Evolutionary conservation across 2,888 invertebrate genomes (phyloP), one percentile per base, ranked within the genome.

Genomic region (Willowsia nigromaculata): DNA sequence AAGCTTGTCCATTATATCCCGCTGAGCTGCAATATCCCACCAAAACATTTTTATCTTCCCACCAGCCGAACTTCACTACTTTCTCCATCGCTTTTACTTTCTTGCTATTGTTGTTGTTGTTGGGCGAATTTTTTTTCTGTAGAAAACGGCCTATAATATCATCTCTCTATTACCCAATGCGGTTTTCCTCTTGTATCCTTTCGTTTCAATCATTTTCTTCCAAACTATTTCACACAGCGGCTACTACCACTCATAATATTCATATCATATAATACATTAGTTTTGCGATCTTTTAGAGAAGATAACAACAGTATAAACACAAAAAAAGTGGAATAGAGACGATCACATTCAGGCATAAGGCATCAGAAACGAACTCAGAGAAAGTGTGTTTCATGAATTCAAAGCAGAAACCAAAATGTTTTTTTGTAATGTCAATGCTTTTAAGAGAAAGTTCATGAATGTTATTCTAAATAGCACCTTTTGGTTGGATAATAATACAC

Each of bases 151-250:
- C 68, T 9, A 37, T 9, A 33, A 59, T 1, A 59, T 25, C 59
- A 59, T 59, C 59, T 13, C 15, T 27, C 18, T 25, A 68, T 68
- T 78, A 30, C 59, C 5, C 78, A 30, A 30, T 62, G 43, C 59
- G 82, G 43, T 43, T 83, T 85, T 84, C n/a, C 1, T 59, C 25
- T 33, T 78, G 59, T 76, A 76, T 30, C 85, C 76, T 78, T 85
- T 85, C 43, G 43, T 85, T 65, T 85, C 85, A 85, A 85, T 85
- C 76, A 85, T 85, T 59, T 80, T 43, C n/a, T 85, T 85, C 85
- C 78, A 76, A 76, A 30, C 40, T 62, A 76, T 62, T 76, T 85
- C 59, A 76, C 78, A 62, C 78, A 71, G 13, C 30, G 62, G 62
- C 62, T 65, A 33, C n/a, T n/a, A n/a, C n/a, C n/a, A n/a, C 33